Base-by-base conservation (phyloP, 1,140 invertebrate genomes). In the Cyphomyrmex costatus region DNA sequence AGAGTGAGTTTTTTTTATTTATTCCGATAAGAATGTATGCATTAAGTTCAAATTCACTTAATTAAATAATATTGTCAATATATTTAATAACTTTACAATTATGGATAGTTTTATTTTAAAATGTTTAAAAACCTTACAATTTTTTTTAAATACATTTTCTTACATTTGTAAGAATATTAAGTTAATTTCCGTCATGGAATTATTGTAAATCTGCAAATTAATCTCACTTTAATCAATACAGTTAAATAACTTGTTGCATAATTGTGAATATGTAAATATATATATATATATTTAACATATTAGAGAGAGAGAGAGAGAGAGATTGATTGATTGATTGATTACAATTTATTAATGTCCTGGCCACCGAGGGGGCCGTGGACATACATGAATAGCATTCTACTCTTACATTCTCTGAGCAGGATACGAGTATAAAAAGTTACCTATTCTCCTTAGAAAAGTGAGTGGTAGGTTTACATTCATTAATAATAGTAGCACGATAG, bases 131-230 rank as follows among this genome's bases (percentile, higher is more conserved):
- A 3, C 10, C 10, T 1, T 0, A 19, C 2, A 36, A 46, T 46
- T 68, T 68, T 46, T n/a, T 8, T 0, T 24, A 6, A 46, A 27
- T 3, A 27, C 49, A 7, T 49, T 49, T 70, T 19, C 6, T 49
- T 49, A 49, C 3, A 68, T 66, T 21, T 68, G 42, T 3, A 70
- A 68, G 46, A 68, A 68, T 68, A n/a, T 21, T 68, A 46, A n/a
- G 46, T 68, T 68, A 46, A 65, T 8, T 8, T 42, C 8, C 36
- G 7, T 5, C 4, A 21, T n/a, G 6, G 36, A 36, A n/a, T 33
- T 65, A n/a, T 63, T 27, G 2, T 4, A 63, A 19, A 16, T 66
- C 10, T 19, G 16, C 2, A 3, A 12, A 21, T 66, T 12, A 68
- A 24, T 68, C 4, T 68, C 8, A 24, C 27, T 24, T 1, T 49